Evolutionary conservation across 2,113 vertebrate genomes (phyloP), one percentile per base, ranked within the genome.

Genomic region (Psammodynastes pulverulentus): DNA sequence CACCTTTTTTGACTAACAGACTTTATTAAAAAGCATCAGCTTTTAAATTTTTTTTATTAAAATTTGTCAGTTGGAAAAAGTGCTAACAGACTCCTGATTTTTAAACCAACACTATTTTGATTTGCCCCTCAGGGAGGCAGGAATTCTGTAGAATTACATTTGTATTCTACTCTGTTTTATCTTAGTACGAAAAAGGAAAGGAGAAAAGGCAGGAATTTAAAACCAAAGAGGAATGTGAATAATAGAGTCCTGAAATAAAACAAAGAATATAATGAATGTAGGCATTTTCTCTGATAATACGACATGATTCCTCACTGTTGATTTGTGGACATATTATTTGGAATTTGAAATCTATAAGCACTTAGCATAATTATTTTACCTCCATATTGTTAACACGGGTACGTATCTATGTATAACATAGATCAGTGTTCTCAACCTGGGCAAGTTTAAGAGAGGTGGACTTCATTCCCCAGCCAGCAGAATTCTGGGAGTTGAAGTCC

Each of bases 101-200:
- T 29, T 24, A 87, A 91, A 84, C 15, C 67, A 43, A 90, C 34
- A 29, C 8, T 67, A 17, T 3, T 34, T 93, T 34, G n/a, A 52
- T 85, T 0, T 9, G 12, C 54, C 84, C 29, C 6, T 23, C 34
- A 45, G 67, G 84, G 87, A 89, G 93, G 34, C 0, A 54, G 52
- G 39, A 92, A 91, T 46, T 12, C 34, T 54, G 9, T 9, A 12
- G 93, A 93, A 62, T 90, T 23, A 93, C 88, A 93, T 92, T 6
- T 93, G 29, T 53, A 58, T 91, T 95, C 19, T 91, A 46, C 51
- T n/a, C 46, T 92, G 51, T 48, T 85, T 85, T 85, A 85, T 45
- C 52, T 52, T 91, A 58, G 21, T 87, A 45, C 19, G 72, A 49
- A 21, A 92, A 92, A 56, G 67, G 92, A 96, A 72, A 72, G 67